Base-by-base conservation (phyloP, 2,888 invertebrate species). In the Macroteleia sp. region DNA sequence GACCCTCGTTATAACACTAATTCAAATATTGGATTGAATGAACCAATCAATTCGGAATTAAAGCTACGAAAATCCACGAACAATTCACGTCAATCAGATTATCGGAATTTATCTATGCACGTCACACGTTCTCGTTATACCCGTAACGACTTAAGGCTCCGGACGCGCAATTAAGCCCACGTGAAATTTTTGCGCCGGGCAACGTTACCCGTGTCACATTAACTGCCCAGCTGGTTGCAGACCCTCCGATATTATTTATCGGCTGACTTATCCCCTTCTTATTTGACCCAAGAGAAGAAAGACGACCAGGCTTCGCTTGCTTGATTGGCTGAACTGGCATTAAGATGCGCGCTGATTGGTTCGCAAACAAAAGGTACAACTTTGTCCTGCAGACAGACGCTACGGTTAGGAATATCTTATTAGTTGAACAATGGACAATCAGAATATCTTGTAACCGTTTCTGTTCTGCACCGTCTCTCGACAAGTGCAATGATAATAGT, bases 361-460 rank as follows among this genome's bases (percentile, higher is more conserved):
- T 70, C 32, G 22, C 56, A 36, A 61, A 61, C 48, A 61, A 77
- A 54, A n/a, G 59, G 50, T 20, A 57, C 62, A 67, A 73, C 64
- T 73, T 66, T 69, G 62, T 64, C 62, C 25, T 36, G 30, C 73
- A 77, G 79, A 77, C 80, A 81, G 79, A 82, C 73, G 81, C 81
- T 82, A 74, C 52, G 81, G 80, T 79, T 77, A 77, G 84, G 88
- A 90, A 89, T 89, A 89, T 88, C 89, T 90, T 89, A 89, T 90
- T 89, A 90, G 86, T 85, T 85, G 90, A 88, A 90, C 90, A 89
- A 89, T 90, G 87, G 89, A 88, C 89, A 90, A 90, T 90, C 89
- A 90, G 88, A 87, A 85, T 85, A 86, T 85, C 85, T 84, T 86
- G 87, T 86, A 86, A 84, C 82, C 85, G 85, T 87, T 36, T 34